A percentile compares a stretch with the other conserved stretches of the same genome.
These are phyloP conservation scores for Megalops cyprinoides DNA, from an alignment of 2,797 vertebrate genomes.

Conservation along the genomic window DNA sequence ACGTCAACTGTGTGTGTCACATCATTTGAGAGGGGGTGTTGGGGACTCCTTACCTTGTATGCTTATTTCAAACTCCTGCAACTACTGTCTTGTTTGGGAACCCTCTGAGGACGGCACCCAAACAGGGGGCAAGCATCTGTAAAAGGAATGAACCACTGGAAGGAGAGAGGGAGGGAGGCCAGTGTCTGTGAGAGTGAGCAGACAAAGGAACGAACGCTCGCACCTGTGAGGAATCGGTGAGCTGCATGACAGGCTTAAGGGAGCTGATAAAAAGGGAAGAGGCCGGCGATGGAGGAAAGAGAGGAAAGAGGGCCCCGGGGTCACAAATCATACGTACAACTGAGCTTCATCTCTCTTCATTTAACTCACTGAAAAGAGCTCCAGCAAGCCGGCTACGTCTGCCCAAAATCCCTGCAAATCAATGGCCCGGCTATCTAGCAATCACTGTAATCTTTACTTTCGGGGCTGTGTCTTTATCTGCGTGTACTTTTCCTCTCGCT, in stretches of 20 bases:
- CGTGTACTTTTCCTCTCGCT: not conserved
- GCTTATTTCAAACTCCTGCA: not conserved
- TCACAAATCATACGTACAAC: constrained; percentile 4
- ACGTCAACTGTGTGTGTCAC: too few relatives aligned
- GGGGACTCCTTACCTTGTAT: not conserved
- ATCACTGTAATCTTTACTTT: not conserved
- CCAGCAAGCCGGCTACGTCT: too few relatives aligned
- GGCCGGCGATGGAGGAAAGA: not conserved
- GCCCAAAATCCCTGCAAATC: not conserved
- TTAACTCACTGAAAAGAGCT: constrained; percentile 11
- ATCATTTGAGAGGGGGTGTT: too few relatives aligned
- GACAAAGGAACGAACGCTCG: not conserved
- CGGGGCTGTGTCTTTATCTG: not conserved
- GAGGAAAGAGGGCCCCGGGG: not conserved
- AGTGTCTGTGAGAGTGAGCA: not conserved
- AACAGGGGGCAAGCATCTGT: too few relatives aligned
- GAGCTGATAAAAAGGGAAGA: not conserved
- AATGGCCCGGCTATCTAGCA: not conserved
- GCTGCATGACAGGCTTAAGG: not conserved
- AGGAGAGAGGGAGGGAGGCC: not conserved
- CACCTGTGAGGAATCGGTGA: not conserved
- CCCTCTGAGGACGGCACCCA: too few relatives aligned
- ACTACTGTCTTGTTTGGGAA: not conserved
- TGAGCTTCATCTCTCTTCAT: constrained; percentile 12
- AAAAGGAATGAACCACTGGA: too few relatives aligned